A percentile compares a stretch with the other conserved stretches of the same genome.
Evolutionary conservation across 2,113 vertebrate genomes (phyloP).

Genomic region (Zeus faber): DNA sequence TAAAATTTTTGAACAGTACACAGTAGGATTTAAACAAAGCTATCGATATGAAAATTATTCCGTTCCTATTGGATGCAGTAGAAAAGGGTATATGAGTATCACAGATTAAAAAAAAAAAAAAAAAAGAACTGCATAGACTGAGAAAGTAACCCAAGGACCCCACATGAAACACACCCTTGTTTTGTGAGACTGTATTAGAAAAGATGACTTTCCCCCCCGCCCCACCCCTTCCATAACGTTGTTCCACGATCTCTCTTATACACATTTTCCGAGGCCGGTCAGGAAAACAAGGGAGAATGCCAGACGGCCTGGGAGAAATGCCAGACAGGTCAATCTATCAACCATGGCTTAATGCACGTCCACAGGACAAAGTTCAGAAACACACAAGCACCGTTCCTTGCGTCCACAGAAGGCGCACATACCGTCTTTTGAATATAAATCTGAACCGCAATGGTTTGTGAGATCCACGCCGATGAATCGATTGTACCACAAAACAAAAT

Average conservation of each 20-base stretch:
- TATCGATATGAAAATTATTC: slow-evolving; percentile 35
- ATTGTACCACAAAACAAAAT: background rate
- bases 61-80: slow-evolving; percentile 51
- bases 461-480: no score
- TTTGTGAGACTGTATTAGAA: slow-evolving; percentile 8
- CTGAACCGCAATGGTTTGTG: slow-evolving; percentile 10
- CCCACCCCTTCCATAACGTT: no score
- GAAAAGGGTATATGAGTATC: slow-evolving; percentile 56
- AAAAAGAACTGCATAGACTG: slow-evolving; percentile 61
- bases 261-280: slow-evolving; percentile 13
- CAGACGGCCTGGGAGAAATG: background rate
- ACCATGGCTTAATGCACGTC: slow-evolving; percentile 13
- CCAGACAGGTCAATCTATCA: slow-evolving; percentile 11
- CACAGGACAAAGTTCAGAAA: slow-evolving; percentile 17
- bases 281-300: background rate
- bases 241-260: slow-evolving; percentile 10
- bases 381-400: background rate
- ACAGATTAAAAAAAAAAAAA: slow-evolving; percentile 35
- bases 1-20: slow-evolving; percentile 45
- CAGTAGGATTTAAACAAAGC: slow-evolving; percentile 50
- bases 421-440: background rate
- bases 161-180: slow-evolving; percentile 33
- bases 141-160: slow-evolving; percentile 38
- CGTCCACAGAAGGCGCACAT: background rate
- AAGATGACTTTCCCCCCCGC: slow-evolving; percentile 23